phyloP scores from a whole-genome alignment of 30 jellyfish, hydroid and myxozoan genomes.

The Sanderia malayensis region DNA sequence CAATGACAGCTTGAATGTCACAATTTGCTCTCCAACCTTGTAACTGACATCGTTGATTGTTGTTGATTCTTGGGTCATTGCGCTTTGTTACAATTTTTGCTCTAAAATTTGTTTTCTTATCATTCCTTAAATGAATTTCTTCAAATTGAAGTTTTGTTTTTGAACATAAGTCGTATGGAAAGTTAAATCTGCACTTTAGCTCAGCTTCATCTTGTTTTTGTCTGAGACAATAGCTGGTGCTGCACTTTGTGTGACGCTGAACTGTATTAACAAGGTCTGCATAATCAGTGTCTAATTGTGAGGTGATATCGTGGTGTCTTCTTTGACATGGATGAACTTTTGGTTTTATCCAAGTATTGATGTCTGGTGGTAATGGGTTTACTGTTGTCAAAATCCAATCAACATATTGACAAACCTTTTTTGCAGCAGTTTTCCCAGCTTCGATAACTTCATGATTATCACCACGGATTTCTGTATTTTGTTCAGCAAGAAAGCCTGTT shows the following conservation, averaged over 20 bases:
- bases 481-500: no score
- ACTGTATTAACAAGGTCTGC: constrained; percentile 35
- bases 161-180: constrained; percentile 12
- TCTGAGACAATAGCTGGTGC: neutral
- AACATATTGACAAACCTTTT: no score
- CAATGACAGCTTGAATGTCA: constrained; percentile 6
- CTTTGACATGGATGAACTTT: constrained; percentile 29
- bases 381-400: constrained; percentile 20
- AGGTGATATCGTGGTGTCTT: neutral
- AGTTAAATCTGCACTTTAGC: constrained; percentile 14
- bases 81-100: constrained; percentile 27
- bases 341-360: constrained; percentile 34
- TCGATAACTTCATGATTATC: no score
- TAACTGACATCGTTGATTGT: no score
- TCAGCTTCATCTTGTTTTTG: neutral
- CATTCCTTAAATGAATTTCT: constrained; percentile 27
- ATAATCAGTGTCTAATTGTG: constrained; percentile 15
- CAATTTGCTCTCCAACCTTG: constrained; percentile 36
- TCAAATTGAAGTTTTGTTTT: constrained; percentile 10
- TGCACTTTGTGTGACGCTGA: constrained; percentile 22
- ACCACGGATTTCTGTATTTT: no score
- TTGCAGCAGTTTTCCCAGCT: no score
- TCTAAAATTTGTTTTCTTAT: neutral
- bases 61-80: no score
- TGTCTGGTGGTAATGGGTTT: constrained; percentile 35